Base-by-base conservation (phyloP, 2,113 vertebrate genomes). In the Phyllostomus hastatus region DNA sequence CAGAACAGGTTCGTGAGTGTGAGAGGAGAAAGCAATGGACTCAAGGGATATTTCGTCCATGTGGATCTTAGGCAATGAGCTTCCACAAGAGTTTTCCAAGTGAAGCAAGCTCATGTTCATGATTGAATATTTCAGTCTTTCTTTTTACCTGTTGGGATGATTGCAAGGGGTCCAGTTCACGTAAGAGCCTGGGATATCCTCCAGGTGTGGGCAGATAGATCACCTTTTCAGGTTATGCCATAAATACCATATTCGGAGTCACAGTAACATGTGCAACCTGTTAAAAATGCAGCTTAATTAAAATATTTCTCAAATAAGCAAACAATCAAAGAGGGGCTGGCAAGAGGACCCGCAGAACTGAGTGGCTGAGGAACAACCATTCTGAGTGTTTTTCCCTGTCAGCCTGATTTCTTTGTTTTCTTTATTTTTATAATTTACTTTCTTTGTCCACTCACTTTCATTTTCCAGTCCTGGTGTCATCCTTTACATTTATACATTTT, bases 211-310 rank as follows among this genome's bases (percentile, higher is more conserved):
- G 59, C 96, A 97, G 64, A 97, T 70, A 14, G 88, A 15, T 9
- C 90, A 48, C 59, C 96, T 97, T 43, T 0, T 95, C 70, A 97
- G 97, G 12, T 12, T 26, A 67, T 57, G 26, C 98, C 97, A 8
- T 97, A 98, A 76, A 98, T 81, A 17, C 57, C 97, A 96, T 98
- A 94, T 95, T 98, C 97, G 97, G 97, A 75, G 98, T 98, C 76
- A 98, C 97, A 87, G 97, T 97, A 35, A 98, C 97, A 54, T 93
- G 91, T 7, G 97, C 97, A 54, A 97, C 97, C 98, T 98, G 67
- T 88, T 54, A 88, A 86, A 88, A 90, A 96, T 35, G 52, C 4
- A 80, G 35, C 33, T 73, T 66, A 46, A 87, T 91, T 48, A 81
- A 94, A 86, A 78, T 15, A 35, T 20, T 88, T 57, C 38, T 59